These are phyloP conservation scores for Cyanoramphus novaezelandiae DNA, from an alignment of 2,113 vertebrate species.

Conservation along the genomic window DNA sequence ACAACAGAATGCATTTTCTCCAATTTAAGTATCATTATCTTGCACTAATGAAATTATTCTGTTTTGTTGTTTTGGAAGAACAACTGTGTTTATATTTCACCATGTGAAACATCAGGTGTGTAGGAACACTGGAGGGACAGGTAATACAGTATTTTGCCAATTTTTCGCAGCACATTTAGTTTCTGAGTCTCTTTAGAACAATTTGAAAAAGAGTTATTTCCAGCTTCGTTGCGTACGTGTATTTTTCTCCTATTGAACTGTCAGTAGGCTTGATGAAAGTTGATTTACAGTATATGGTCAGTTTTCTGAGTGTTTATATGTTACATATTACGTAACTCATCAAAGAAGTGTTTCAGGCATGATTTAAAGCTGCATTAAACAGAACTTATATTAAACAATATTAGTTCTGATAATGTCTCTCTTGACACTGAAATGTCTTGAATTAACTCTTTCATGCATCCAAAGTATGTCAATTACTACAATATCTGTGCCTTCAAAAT, in stretches of 20 bases:
- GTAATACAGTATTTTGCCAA: background rate
- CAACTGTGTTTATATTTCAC: background rate
- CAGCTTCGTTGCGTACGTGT: background rate
- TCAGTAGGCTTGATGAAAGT: background rate
- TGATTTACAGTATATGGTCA: background rate
- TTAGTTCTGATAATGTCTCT: background rate
- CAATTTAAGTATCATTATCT: background rate
- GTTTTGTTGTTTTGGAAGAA: background rate
- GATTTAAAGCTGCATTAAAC: background rate
- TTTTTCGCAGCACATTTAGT: background rate
- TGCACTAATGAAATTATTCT: background rate
- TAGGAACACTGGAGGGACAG: background rate
- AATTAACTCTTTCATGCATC: background rate
- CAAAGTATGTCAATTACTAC: background rate
- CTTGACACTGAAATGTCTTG: background rate
- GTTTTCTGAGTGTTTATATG: background rate
- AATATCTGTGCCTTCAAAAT: background rate
- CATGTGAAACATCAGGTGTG: background rate
- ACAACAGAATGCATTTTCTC: background rate
- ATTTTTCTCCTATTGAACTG: background rate
- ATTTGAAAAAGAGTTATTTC: background rate
- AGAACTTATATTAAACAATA: background rate
- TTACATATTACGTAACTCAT: background rate
- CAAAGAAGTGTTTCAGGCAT: background rate
- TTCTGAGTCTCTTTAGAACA: background rate